Percentiles rank a stretch among this genome's conserved stretches.
phyloP scores from a whole-genome alignment of 2,113 vertebrate genomes.

The Pyxicephalus adspersus region DNA sequence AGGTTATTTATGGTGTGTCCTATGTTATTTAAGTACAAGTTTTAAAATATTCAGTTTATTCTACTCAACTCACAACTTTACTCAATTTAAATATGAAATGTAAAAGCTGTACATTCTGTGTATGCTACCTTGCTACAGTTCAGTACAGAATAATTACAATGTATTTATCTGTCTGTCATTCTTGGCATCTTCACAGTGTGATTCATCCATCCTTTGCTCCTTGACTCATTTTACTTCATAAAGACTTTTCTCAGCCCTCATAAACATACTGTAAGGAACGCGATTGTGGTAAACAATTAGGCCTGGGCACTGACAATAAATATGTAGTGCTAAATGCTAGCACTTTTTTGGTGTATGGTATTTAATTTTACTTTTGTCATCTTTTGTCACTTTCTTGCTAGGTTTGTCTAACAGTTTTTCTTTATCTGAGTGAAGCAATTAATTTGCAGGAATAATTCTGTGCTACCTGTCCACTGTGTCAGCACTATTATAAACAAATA shows the following conservation, averaged over 20 bases:
- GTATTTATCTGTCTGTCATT: not conserved
- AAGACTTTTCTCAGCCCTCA: conserved; percentile 1
- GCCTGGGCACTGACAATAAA: not conserved
- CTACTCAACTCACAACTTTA: not conserved
- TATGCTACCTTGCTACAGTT: not conserved
- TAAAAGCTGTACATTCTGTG: not conserved
- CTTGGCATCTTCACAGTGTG: conserved; percentile 11
- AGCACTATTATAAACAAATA: no score
- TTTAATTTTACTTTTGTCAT: no score
- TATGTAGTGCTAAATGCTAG: no score
- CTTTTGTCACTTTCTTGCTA: no score
- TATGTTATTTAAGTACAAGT: no score
- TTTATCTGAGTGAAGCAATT: no score
- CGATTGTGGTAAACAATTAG: conserved; percentile 9
- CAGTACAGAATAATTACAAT: conserved; percentile 2
- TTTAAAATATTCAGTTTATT: not conserved
- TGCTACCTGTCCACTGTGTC: no score
- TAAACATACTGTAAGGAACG: conserved; percentile 28
- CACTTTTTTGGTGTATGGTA: no score
- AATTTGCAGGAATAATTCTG: no score
- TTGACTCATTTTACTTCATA: conserved; percentile 28
- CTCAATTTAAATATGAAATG: not conserved
- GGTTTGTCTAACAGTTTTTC: no score
- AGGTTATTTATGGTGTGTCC: no score
- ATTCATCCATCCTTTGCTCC: conserved; percentile 15